Percentiles rank a stretch among this genome's conserved stretches.
Conservation (phyloP, 2,888 invertebrate genomes). For the Drosophila austrosaltans region DNA sequence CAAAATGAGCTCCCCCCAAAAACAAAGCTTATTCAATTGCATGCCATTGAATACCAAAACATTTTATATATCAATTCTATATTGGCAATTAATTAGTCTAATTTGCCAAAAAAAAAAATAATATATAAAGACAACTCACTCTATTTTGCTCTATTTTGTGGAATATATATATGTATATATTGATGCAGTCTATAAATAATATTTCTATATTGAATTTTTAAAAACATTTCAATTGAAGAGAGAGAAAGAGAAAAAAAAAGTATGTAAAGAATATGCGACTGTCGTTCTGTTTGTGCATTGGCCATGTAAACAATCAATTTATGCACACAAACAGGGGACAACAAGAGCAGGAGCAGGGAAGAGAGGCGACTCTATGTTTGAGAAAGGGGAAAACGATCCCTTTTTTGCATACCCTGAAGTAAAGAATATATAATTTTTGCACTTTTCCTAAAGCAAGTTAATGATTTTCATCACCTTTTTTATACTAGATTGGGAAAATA, state of each 20-base stretch:
- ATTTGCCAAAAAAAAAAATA: conserved; percentile 1
- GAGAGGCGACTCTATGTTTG: background rate
- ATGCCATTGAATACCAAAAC: background rate
- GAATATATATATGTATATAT: background rate
- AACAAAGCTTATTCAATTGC: conserved; percentile 35
- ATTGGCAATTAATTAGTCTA: conserved; percentile 39
- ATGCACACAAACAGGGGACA: conserved; percentile 50
- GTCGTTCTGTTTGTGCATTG: conserved; percentile 20
- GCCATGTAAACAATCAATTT: conserved; percentile 74
- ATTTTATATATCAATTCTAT: background rate
- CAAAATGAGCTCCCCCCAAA: background rate
- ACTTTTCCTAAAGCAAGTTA: too few species aligned
- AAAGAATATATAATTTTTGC: too few species aligned
- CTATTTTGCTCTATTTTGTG: too few species aligned
- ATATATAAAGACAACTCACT: too few species aligned
- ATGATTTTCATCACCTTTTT: too few species aligned
- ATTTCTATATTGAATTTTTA: background rate
- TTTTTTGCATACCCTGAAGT: background rate
- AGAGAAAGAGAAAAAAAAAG: background rate
- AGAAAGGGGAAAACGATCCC: background rate
- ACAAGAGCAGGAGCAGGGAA: background rate
- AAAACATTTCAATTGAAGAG: conserved; percentile 5
- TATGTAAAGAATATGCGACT: conserved; percentile 21
- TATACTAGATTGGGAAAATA: too few species aligned
- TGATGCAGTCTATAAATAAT: conserved; percentile 31